phyloP scores from a whole-genome alignment of 1,140 invertebrate species.

The Ruditapes philippinarum region DNA sequence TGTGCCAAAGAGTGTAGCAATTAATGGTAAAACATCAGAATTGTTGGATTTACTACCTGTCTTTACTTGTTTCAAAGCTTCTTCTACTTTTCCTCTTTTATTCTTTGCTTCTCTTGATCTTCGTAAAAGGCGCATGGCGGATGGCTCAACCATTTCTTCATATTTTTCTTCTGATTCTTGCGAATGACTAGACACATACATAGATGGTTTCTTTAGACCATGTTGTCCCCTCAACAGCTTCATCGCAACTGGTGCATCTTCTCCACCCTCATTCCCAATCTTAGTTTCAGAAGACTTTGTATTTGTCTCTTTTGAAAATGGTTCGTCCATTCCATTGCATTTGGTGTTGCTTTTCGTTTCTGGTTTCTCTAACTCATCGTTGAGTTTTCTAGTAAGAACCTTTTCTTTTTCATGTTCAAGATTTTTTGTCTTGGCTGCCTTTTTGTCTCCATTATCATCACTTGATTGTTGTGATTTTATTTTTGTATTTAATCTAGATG shows the following conservation, averaged over 20 bases:
- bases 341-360: too few species aligned
- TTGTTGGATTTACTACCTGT: too few species aligned
- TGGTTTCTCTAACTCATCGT: not conserved
- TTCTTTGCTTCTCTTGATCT: not conserved
- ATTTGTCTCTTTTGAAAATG: not conserved
- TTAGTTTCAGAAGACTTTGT: not conserved
- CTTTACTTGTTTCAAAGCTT: too few species aligned
- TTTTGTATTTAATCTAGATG: not conserved
- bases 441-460: too few species aligned
- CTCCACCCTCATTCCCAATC: not conserved
- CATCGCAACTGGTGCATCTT: not conserved
- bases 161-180: not conserved
- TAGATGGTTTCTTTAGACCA: too few species aligned
- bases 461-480: not conserved
- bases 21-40: not conserved
- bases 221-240: not conserved
- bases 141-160: not conserved
- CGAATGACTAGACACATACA: too few species aligned
- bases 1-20: not conserved
- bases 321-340: too few species aligned
- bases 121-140: not conserved
- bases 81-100: not conserved
- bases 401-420: not conserved
- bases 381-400: not conserved
- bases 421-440: not conserved